Conservation (phyloP, 2,113 vertebrate genomes). For the Phrynosoma blainvillii region DNA sequence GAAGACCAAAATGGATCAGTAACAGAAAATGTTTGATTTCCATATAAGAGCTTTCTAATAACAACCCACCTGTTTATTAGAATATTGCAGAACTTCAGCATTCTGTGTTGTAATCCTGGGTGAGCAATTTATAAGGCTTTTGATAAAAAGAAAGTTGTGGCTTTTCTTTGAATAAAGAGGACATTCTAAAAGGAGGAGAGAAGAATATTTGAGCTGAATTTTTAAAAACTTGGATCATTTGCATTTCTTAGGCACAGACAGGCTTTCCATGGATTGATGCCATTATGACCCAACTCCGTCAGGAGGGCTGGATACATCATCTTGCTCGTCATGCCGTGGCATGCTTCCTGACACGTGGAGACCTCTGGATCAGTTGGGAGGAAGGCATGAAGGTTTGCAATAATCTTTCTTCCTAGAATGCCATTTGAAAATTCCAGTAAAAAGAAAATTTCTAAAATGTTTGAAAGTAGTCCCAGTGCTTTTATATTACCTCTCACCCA, state of each 20-base stretch:
- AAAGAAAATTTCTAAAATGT: neutral
- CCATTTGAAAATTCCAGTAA: neutral
- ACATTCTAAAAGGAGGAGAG: neutral
- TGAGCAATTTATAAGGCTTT: neutral
- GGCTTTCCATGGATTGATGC: conserved; percentile 63
- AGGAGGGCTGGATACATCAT: conserved; percentile 60
- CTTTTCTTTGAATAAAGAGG: neutral
- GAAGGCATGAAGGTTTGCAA: conserved; percentile 51
- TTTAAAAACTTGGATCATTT: neutral
- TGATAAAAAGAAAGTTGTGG: neutral
- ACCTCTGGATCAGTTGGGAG: conserved; percentile 57
- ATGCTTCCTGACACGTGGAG: conserved; percentile 56
- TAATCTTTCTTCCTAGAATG: neutral
- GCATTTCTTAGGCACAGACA: conserved; percentile 36
- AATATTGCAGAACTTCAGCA: neutral
- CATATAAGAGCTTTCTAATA: neutral
- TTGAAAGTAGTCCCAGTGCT: neutral
- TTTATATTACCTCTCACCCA: neutral
- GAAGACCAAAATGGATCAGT: too few relatives aligned
- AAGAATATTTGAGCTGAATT: neutral
- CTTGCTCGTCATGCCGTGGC: conserved; percentile 55
- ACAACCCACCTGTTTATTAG: neutral
- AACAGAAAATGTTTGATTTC: neutral
- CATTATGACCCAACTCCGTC: conserved; percentile 55
- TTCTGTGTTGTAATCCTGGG: neutral